Base-by-base conservation (phyloP, 1,140 invertebrate genomes). In the Lepidurus arcticus region DNA sequence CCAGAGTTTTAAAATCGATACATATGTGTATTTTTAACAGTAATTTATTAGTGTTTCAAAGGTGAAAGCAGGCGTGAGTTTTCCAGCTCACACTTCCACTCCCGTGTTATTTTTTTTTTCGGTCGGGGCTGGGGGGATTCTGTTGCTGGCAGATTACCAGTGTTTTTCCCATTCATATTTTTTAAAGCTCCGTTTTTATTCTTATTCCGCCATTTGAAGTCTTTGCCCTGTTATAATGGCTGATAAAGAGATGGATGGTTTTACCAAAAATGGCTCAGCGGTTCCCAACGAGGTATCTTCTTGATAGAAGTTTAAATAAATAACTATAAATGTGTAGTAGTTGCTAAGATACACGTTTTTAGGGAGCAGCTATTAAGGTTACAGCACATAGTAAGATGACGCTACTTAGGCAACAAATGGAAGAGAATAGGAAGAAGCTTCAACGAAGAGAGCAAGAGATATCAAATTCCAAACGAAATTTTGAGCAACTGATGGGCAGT, bases 381-480 rank as follows among this genome's bases (percentile, higher is more conserved):
- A n/a, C 53, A 11, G 13, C 53, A 7, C 53, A 74, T 21, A 78
- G 73, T 44, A 78, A 78, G 21, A 74, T 73, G 42, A 34, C 75
- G 21, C 24, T 78, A 9, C 73, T 78, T 10, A 42, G 73, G 78
- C 73, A 75, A 47, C 78, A 78, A 43, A 78, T 78, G 65, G 78
- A 78, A 74, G 73, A 78, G 24, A 78, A 78, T 45, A 73, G 78
- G 24, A 78, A 75, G 21, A 73, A 73, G 24, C 74, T 78, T 43
- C 73, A 74, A 44, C 65, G 75, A 45, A 73, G 78, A 13, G 78
- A 78, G 42, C 74, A 78, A 75, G 78, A 78, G 21, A 74, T 78
- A 16, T 78, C 78, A 11, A 43, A 78, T 45, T 75, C 73, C 21
- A 78, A 78, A 47, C 65, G 43, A 43, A 78, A 74, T 44, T 74